Evolutionary conservation across 2,888 invertebrate species (phyloP).

Genomic region (Drosophila kuntzei): DNA sequence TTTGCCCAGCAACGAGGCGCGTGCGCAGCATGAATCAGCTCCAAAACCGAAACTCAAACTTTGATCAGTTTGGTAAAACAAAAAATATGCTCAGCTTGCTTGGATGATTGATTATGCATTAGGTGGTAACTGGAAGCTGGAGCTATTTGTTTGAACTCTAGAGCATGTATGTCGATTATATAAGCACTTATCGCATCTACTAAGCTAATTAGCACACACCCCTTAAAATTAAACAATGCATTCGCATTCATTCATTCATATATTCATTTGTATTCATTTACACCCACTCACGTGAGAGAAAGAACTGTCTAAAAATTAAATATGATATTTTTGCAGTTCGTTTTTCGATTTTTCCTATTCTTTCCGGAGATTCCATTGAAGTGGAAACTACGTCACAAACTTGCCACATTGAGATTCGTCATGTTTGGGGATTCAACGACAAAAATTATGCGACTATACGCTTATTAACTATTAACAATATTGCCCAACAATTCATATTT

Average conservation of each 20-base stretch:
- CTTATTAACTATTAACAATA: conserved; percentile 28
- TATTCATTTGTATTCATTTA: not conserved
- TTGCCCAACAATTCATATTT: conserved; percentile 33
- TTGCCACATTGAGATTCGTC: conserved; percentile 32
- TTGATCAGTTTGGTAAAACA: conserved; percentile 11
- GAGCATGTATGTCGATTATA: conserved; percentile 19
- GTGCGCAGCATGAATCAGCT: conserved; percentile 67
- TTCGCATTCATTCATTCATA: conserved; percentile 33
- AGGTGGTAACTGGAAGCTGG: conserved; percentile 16
- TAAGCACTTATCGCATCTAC: conserved; percentile 29
- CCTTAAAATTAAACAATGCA: conserved; percentile 31
- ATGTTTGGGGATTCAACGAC: conserved; percentile 6
- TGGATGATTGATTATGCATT: conserved; percentile 40
- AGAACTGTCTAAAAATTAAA: not conserved
- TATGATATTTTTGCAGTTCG: conserved; percentile 18
- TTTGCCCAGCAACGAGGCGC: conserved; percentile 53
- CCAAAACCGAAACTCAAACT: conserved; percentile 13
- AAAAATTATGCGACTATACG: not conserved
- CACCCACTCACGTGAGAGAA: conserved; percentile 13
- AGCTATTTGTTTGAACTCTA: conserved; percentile 38
- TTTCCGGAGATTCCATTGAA: conserved; percentile 32
- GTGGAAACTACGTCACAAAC: conserved; percentile 46
- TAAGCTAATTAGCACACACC: conserved; percentile 37
- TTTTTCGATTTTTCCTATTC: conserved; percentile 5
- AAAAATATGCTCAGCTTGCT: conserved; percentile 1